Evolutionary conservation across 1,140 invertebrate genomes (phyloP).

Genomic region (Conus betulinus): DNA sequence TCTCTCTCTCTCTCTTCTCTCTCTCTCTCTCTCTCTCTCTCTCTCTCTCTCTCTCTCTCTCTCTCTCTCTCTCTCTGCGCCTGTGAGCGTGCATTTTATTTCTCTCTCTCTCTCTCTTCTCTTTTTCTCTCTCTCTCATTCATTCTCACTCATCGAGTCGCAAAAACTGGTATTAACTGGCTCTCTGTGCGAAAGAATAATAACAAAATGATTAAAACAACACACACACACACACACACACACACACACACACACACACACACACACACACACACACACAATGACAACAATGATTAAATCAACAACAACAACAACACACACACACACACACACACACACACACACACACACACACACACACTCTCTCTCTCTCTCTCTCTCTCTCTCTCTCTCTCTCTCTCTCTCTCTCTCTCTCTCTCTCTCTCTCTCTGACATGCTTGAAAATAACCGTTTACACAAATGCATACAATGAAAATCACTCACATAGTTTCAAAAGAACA

Average conservation of each 20-base stretch:
- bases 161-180: neutral
- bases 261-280: too few relatives aligned
- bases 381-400: too few relatives aligned
- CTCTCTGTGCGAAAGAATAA: neutral
- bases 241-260: neutral
- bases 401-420: neutral
- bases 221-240: neutral
- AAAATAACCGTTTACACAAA: neutral
- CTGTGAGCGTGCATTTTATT: too few relatives aligned
- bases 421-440: too few relatives aligned
- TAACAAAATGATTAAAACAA: neutral
- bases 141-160: neutral
- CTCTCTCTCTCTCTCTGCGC: too few relatives aligned
- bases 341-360: neutral
- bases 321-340: neutral
- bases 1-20: slow-evolving; percentile 2
- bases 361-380: neutral
- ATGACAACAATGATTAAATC: too few relatives aligned
- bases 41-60: neutral
- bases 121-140: slow-evolving; percentile 5
- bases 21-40: neutral
- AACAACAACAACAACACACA: too few relatives aligned
- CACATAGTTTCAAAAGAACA: neutral
- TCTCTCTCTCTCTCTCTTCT: slow-evolving; percentile 23
- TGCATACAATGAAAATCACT: neutral